Conservation (phyloP, 2,888 invertebrate species). For the Tetragonula carbonaria region DNA sequence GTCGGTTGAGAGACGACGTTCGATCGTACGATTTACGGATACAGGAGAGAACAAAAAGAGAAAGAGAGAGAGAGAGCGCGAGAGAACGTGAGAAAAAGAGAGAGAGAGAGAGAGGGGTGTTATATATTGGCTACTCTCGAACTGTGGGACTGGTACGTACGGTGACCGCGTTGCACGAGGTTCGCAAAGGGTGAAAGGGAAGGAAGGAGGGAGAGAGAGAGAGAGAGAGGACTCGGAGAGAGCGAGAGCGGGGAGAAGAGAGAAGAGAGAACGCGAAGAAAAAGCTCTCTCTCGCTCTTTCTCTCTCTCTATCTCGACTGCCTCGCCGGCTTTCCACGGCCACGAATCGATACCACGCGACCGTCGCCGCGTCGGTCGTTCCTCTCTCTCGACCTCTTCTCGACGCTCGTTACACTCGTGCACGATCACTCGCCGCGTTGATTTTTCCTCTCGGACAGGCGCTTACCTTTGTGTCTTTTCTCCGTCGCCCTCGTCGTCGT, state of each 20-base stretch:
- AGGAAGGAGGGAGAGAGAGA: conserved; percentile 29
- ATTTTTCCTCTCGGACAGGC: conserved; percentile 32
- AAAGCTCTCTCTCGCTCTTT: conserved; percentile 57
- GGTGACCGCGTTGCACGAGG: conserved; percentile 51
- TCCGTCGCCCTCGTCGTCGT: not conserved
- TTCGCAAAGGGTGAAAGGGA: conserved; percentile 28
- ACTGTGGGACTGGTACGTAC: conserved; percentile 30
- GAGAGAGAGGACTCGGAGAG: conserved; percentile 37
- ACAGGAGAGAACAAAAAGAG: not conserved
- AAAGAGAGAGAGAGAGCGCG: not conserved
- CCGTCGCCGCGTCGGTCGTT: conserved; percentile 70
- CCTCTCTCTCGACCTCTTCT: conserved; percentile 65
- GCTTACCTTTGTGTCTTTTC: conserved; percentile 32
- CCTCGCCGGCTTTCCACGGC: conserved; percentile 76
- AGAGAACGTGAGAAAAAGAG: not conserved
- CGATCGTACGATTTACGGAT: conserved; percentile 24
- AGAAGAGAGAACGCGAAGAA: conserved; percentile 69
- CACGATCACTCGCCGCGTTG: conserved; percentile 23
- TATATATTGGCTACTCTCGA: conserved; percentile 16
- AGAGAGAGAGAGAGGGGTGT: not conserved
- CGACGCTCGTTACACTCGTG: conserved; percentile 43
- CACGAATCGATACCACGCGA: conserved; percentile 81
- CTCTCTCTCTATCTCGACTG: conserved; percentile 66
- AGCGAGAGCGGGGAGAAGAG: conserved; percentile 48
- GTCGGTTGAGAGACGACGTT: not conserved